phyloP scores from a whole-genome alignment of 1,140 invertebrate genomes.

The Zaprionus davidi region DNA sequence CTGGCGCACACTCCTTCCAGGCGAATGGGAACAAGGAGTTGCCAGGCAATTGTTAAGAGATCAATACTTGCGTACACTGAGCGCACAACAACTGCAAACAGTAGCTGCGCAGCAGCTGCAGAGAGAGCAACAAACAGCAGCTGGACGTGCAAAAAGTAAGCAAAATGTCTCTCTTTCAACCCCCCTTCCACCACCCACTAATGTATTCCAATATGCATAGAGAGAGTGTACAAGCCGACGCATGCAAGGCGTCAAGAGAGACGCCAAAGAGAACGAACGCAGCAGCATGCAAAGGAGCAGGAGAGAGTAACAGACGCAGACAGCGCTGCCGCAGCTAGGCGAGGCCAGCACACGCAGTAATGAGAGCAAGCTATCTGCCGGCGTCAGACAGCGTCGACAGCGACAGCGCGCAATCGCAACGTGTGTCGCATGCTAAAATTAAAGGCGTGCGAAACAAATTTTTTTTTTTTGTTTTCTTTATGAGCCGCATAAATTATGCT shows the following conservation, averaged over 20 bases:
- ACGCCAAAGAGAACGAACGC: slow-evolving; percentile 1
- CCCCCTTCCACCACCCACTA: neutral
- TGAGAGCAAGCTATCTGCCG: slow-evolving; percentile 57
- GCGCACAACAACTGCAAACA: slow-evolving; percentile 2
- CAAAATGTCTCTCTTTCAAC: neutral
- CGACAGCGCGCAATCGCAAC: slow-evolving; percentile 44
- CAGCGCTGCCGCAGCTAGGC: slow-evolving; percentile 33
- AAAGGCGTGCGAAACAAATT: slow-evolving; percentile 76
- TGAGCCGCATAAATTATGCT: slow-evolving; percentile 50
- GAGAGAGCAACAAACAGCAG: neutral
- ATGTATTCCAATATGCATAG: slow-evolving; percentile 1
- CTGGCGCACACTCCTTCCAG: too few species aligned
- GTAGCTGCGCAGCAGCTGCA: neutral
- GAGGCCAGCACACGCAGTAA: slow-evolving; percentile 49
- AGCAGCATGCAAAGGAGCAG: slow-evolving; percentile 11
- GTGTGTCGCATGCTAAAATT: slow-evolving; percentile 73
- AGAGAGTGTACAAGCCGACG: slow-evolving; percentile 4
- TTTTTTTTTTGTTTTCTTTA: slow-evolving; percentile 20
- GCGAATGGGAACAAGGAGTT: neutral
- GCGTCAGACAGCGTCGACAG: slow-evolving; percentile 9
- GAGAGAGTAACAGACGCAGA: neutral
- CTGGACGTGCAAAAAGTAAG: neutral
- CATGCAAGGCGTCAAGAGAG: neutral
- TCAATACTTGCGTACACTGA: neutral
- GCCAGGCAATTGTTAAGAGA: neutral